Percentiles rank a stretch among this genome's conserved stretches.
These are phyloP conservation scores for Cephus spinipes DNA, from an alignment of 2,888 invertebrate species.

Conservation along the genomic window DNA sequence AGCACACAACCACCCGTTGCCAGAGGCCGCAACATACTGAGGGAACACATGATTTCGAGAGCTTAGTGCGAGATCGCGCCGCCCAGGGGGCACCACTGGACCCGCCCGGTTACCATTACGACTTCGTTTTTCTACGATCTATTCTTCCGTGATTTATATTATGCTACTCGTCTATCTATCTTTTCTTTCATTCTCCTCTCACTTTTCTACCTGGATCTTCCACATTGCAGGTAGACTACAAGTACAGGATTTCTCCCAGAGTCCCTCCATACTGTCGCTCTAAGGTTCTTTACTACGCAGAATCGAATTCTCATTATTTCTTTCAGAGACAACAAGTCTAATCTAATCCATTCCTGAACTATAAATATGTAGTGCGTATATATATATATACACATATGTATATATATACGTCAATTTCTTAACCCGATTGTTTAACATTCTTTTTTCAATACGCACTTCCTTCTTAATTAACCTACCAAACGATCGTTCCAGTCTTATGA, in stretches of 20 bases:
- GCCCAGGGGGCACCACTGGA: constrained; percentile 42
- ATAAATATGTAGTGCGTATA: too few relatives aligned
- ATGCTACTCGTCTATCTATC: not conserved
- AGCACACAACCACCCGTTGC: constrained; percentile 38
- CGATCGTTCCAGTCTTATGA: too few relatives aligned
- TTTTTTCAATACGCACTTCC: too few relatives aligned
- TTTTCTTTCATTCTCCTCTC: constrained; percentile 1
- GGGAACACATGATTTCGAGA: constrained; percentile 49
- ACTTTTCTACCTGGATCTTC: not conserved
- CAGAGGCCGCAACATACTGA: constrained; percentile 54
- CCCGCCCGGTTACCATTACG: constrained; percentile 23
- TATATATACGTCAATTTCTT: too few relatives aligned
- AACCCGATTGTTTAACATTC: too few relatives aligned
- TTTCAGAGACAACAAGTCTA: constrained; percentile 19
- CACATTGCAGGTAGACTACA: too few relatives aligned
- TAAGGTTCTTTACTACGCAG: not conserved
- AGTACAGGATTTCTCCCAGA: too few relatives aligned
- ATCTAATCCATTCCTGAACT: too few relatives aligned
- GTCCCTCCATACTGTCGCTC: too few relatives aligned
- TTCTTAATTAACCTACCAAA: too few relatives aligned
- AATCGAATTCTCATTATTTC: not conserved
- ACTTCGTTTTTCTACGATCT: not conserved
- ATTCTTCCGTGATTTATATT: constrained; percentile 4
- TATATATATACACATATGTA: too few relatives aligned
- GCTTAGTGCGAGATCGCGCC: constrained; percentile 21